phyloP scores from a whole-genome alignment of 2,888 invertebrate species.

The Orgyia antiqua region DNA sequence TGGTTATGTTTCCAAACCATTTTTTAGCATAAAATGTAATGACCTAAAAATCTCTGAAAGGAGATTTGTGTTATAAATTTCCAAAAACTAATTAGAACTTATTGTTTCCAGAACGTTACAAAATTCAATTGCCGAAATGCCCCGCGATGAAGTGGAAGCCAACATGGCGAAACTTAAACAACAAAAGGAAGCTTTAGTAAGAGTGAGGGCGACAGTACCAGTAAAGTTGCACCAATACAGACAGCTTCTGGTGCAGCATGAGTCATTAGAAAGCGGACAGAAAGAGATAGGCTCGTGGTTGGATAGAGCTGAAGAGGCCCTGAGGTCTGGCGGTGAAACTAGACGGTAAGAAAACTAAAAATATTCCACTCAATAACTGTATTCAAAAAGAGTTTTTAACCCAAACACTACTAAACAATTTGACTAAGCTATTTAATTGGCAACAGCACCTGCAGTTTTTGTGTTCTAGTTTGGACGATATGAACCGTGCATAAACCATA shows the following conservation, averaged over 20 bases:
- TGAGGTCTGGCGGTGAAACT: slow-evolving; percentile 66
- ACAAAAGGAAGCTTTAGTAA: slow-evolving; percentile 92
- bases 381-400: too few relatives aligned
- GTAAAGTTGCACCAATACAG: slow-evolving; percentile 89
- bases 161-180: slow-evolving; percentile 93
- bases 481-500: too few relatives aligned
- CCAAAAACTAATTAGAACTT: neutral
- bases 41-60: too few relatives aligned
- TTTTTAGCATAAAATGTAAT: too few relatives aligned
- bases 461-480: too few relatives aligned
- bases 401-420: too few relatives aligned
- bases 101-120: slow-evolving; percentile 85
- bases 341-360: slow-evolving; percentile 47
- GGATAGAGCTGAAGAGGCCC: slow-evolving; percentile 87
- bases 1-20: too few relatives aligned
- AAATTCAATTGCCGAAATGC: slow-evolving; percentile 91
- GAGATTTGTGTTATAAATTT: too few relatives aligned
- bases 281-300: slow-evolving; percentile 92
- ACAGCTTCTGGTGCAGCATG: slow-evolving; percentile 91
- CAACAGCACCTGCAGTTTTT: too few relatives aligned
- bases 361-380: too few relatives aligned
- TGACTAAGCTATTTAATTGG: too few relatives aligned
- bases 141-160: slow-evolving; percentile 92
- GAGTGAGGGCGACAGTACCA: slow-evolving; percentile 89
- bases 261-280: slow-evolving; percentile 92